Conservation (phyloP, 2,797 vertebrate genomes). For the Phoxinus dragarum region DNA sequence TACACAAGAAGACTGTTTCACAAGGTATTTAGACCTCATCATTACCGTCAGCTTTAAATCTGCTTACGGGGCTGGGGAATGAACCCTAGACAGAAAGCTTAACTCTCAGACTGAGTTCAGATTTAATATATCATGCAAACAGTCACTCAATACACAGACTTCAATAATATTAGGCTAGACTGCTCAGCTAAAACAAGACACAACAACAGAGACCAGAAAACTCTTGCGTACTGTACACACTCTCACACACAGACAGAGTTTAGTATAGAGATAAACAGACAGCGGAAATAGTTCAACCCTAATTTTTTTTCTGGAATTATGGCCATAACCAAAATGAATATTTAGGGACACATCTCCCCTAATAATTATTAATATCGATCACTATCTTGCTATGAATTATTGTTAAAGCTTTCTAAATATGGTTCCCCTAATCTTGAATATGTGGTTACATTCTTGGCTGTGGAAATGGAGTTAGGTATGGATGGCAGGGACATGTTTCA, state of each 20-base stretch:
- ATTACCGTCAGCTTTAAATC: constrained; percentile 43
- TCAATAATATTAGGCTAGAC: constrained; percentile 30
- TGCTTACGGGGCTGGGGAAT: constrained; percentile 7
- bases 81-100: constrained; percentile 26
- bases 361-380: background rate
- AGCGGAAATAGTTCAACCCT: background rate
- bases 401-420: background rate
- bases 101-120: constrained; percentile 28
- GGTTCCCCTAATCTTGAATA: background rate
- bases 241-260: background rate
- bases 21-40: constrained; percentile 23
- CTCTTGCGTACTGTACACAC: background rate
- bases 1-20: constrained; percentile 42
- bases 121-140: constrained; percentile 36
- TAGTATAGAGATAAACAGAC: background rate
- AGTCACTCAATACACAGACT: constrained; percentile 23
- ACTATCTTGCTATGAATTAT: background rate
- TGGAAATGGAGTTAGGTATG: background rate
- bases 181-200: constrained; percentile 14
- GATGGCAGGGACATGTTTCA: background rate
- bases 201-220: constrained; percentile 27
- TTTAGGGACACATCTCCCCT: background rate
- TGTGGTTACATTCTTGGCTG: background rate
- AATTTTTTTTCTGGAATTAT: background rate
- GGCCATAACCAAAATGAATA: background rate